Conservation (phyloP, 2,888 invertebrate species). For the Cryptocheilus praepositus region DNA sequence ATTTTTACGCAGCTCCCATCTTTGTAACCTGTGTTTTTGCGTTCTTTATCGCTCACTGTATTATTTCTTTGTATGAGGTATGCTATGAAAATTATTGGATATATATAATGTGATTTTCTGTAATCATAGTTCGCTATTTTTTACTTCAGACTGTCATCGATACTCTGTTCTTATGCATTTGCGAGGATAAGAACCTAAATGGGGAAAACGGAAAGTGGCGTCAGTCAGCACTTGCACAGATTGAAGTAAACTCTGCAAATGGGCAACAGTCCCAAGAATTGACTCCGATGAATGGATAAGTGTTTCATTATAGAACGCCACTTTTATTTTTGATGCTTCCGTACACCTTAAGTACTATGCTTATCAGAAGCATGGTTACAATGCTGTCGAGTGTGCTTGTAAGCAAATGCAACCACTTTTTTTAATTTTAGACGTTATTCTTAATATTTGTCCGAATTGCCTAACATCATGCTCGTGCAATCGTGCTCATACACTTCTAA, state of each 20-base stretch:
- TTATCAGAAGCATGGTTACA: no score
- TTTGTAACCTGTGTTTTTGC: slow-evolving; percentile 89
- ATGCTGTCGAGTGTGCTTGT: no score
- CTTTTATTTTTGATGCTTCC: slow-evolving; percentile 5
- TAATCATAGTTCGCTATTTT: slow-evolving; percentile 16
- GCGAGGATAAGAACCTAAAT: slow-evolving; percentile 92
- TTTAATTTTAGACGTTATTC: no score
- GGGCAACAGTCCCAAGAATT: slow-evolving; percentile 74
- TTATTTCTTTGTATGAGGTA: slow-evolving; percentile 95
- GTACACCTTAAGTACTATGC: no score
- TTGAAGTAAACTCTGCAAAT: slow-evolving; percentile 61
- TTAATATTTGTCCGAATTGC: no score
- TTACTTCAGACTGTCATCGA: slow-evolving; percentile 91
- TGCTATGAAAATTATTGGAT: background rate
- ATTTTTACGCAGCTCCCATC: slow-evolving; percentile 91
- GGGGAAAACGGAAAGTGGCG: slow-evolving; percentile 80
- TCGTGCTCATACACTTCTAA: no score
- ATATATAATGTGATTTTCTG: slow-evolving; percentile 1
- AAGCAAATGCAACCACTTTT: no score
- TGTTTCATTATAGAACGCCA: slow-evolving; percentile 16
- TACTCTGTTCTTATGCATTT: slow-evolving; percentile 94
- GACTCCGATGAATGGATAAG: slow-evolving; percentile 73
- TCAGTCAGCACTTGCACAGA: slow-evolving; percentile 67
- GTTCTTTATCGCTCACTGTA: slow-evolving; percentile 95
- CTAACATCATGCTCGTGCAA: no score